Base-by-base conservation (phyloP, 2,797 vertebrate genomes). In the Artibeus lituratus region DNA sequence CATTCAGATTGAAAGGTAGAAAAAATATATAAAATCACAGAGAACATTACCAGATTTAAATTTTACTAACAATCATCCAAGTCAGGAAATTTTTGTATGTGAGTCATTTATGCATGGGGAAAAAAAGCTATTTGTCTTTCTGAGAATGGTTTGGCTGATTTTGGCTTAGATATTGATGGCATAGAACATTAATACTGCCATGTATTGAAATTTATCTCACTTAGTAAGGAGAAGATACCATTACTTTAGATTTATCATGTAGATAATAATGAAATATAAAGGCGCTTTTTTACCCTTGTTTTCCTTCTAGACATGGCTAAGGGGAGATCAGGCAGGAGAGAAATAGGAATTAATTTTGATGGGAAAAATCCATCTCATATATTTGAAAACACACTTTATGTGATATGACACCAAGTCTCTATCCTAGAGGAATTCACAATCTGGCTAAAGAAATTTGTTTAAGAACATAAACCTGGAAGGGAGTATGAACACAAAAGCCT, bases 21-120 rank as follows among this genome's bases (percentile, higher is more conserved):
- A 95, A 83, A 69, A 95, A 83, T 44, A 18, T 86, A 65, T 42
- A 55, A 92, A 92, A 90, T 10, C 47, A 69, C 7, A 69, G n/a
- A 29, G 59, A 74, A 88, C 10, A 59, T 24, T 44, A 39, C 47
- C 85, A 85, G 55, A 67, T 92, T 96, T 95, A 87, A 86, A 84
- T 82, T 69, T 92, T 59, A 53, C 42, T 59, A 74, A 67, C 42
- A 93, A 88, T 85, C 77, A 84, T 77, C 29, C n/a, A 35, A 4
- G 11, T 76, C 53, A 70, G 49, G 18, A 97, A 59, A 51, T 70
- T 80, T 92, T 92, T 87, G 19, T 59, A 9, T 76, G 69, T 77
- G 59, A 73, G 74, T 39, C 55, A n/a, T 16, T 77, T 88, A 77
- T 51, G 26, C 24, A 49, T 49, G 39, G 44, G 14, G 76, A 96